These are phyloP conservation scores for Tiphia femorata DNA, from an alignment of 2,888 invertebrate species.

Conservation along the genomic window DNA sequence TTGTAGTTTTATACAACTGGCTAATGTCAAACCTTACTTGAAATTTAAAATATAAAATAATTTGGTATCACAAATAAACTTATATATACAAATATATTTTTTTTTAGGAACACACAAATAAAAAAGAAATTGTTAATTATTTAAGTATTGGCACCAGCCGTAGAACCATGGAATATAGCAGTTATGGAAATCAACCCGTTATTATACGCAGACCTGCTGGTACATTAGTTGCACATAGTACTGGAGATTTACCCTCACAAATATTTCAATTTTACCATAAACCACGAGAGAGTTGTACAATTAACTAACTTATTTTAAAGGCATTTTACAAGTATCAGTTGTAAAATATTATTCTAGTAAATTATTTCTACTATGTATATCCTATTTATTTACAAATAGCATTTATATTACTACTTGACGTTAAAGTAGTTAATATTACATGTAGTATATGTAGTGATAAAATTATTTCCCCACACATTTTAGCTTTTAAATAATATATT, in stretches of 20 bases:
- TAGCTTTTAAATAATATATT: neutral
- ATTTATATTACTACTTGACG: too few relatives aligned
- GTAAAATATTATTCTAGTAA: too few relatives aligned
- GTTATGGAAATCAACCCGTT: conserved; percentile 63
- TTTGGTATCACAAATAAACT: neutral
- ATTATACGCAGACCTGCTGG: conserved; percentile 48
- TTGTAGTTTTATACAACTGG: too few relatives aligned
- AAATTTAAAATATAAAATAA: neutral
- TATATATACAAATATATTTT: neutral
- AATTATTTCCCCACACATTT: neutral
- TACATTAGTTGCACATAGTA: conserved; percentile 14
- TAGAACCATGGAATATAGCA: conserved; percentile 62
- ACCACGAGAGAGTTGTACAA: conserved; percentile 49
- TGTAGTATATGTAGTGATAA: too few relatives aligned
- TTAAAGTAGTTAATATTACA: too few relatives aligned
- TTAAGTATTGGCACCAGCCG: conserved; percentile 62
- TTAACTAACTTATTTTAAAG: conserved; percentile 42
- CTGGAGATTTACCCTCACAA: conserved; percentile 31
- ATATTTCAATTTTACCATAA: conserved; percentile 51
- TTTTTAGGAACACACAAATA: conserved; percentile 57
- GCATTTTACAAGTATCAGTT: neutral
- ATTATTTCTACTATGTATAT: too few relatives aligned
- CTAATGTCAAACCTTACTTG: too few relatives aligned
- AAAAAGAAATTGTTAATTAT: conserved; percentile 49
- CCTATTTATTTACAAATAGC: too few relatives aligned